phyloP scores from a whole-genome alignment of 1,140 invertebrate genomes.

The Camponotus floridanus region DNA sequence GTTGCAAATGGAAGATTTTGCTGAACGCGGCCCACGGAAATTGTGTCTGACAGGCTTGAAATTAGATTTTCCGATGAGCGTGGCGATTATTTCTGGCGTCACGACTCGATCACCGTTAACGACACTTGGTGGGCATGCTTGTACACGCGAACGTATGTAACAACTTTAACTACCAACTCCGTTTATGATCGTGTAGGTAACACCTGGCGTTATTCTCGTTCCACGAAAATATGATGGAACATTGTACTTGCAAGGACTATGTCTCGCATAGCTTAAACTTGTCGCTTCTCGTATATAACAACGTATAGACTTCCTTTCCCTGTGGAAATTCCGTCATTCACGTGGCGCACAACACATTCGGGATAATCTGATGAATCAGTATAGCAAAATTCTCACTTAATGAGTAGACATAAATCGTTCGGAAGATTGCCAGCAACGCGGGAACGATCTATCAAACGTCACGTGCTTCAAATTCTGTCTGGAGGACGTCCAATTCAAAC shows the following conservation, averaged over 20 bases:
- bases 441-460: conserved; percentile 47
- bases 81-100: conserved; percentile 46
- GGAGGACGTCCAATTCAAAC: conserved; percentile 37
- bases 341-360: not conserved
- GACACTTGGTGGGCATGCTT: not conserved
- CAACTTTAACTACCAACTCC: conserved; percentile 31
- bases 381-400: conserved; percentile 11
- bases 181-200: conserved; percentile 7
- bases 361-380: not conserved
- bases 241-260: not conserved
- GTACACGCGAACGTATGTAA: conserved; percentile 17
- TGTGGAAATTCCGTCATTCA: not conserved
- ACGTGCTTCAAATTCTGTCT: conserved; percentile 33
- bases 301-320: no score
- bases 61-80: conserved; percentile 52
- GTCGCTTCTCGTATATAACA: not conserved
- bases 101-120: conserved; percentile 27
- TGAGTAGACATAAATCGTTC: conserved; percentile 33
- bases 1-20: conserved; percentile 14
- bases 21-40: not conserved
- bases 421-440: conserved; percentile 33
- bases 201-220: not conserved
- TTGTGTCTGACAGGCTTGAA: conserved; percentile 45
- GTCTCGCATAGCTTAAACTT: not conserved
- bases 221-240: not conserved